Conservation (phyloP, 2,113 vertebrate genomes). For the Rhodinocichla rosea region DNA sequence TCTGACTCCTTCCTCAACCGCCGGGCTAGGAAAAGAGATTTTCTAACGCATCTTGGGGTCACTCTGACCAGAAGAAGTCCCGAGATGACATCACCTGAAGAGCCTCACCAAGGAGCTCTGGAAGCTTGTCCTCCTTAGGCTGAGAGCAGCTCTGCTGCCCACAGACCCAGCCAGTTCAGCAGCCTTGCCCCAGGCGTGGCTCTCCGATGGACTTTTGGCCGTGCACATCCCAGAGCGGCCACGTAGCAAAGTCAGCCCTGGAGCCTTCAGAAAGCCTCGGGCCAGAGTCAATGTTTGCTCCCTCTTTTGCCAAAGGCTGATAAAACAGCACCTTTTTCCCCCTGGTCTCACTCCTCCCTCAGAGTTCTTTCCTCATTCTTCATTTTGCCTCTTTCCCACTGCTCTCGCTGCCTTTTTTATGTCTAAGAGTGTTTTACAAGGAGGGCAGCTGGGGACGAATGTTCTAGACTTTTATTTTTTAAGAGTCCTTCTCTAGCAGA, state of each 20-base stretch:
- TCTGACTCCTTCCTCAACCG: too few relatives aligned
- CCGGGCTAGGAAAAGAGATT: too few relatives aligned
- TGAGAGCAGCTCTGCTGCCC: not conserved
- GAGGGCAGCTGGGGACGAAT: not conserved
- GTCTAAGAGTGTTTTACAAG: not conserved
- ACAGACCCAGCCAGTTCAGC: rapidly evolving
- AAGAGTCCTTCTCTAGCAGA: not conserved
- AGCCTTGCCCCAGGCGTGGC: not conserved
- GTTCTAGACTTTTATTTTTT: not conserved
- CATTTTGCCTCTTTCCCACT: not conserved
- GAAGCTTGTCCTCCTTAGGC: not conserved
- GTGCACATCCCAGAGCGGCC: rapidly evolving
- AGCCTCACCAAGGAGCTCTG: not conserved
- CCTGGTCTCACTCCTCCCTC: not conserved
- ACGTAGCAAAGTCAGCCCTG: not conserved
- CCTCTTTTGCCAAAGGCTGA: not conserved
- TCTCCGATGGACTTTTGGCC: rapidly evolving
- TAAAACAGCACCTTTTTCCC: not conserved
- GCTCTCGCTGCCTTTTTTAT: not conserved
- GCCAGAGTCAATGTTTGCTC: not conserved
- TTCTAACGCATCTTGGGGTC: too few relatives aligned
- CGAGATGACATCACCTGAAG: rapidly evolving
- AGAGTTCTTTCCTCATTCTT: not conserved
- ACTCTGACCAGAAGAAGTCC: too few relatives aligned
- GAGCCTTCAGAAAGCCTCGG: not conserved